Percentiles rank a stretch among this genome's conserved stretches.
Evolutionary conservation across 2,888 invertebrate species (phyloP).

Genomic region (Hermaeophaga mercurialis): DNA sequence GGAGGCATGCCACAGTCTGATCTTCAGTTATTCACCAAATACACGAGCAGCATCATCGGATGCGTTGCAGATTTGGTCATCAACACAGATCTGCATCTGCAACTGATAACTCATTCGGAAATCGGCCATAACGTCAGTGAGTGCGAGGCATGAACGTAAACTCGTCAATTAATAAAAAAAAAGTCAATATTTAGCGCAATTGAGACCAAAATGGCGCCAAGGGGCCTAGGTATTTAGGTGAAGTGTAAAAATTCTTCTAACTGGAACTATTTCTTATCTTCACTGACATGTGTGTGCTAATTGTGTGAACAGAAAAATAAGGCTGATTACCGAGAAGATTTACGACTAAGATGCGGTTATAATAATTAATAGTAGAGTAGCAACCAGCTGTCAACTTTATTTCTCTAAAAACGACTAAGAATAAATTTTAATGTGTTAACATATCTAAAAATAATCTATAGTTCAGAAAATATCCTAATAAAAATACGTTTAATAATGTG

Average conservation of each 20-base stretch:
- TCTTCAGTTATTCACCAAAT: constrained; percentile 56
- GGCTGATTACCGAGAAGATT: constrained; percentile 51
- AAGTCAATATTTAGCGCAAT: constrained; percentile 41
- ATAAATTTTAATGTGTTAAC: no score
- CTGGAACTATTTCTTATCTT: constrained; percentile 31
- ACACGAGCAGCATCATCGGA: constrained; percentile 63
- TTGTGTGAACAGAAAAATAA: constrained; percentile 51
- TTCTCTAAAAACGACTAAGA: no score
- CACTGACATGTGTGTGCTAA: constrained; percentile 44
- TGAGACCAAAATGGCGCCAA: constrained; percentile 30
- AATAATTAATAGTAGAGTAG: constrained; percentile 32
- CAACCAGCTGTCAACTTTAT: no score
- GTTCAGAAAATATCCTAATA: no score
- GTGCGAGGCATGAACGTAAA: constrained; percentile 50
- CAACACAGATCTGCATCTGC: constrained; percentile 65
- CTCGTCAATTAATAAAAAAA: constrained; percentile 15
- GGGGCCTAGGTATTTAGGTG: constrained; percentile 35
- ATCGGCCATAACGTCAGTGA: constrained; percentile 58
- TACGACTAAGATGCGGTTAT: constrained; percentile 36
- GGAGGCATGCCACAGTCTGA: constrained; percentile 62
- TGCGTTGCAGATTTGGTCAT: constrained; percentile 68
- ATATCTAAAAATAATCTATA: no score
- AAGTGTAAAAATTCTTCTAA: constrained; percentile 33
- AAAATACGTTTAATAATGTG: no score
- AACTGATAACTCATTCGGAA: constrained; percentile 59